A percentile compares a stretch with the other conserved stretches of the same genome.
Evolutionary conservation across 2,113 vertebrate genomes (phyloP).

Genomic region (Canis aureus): DNA sequence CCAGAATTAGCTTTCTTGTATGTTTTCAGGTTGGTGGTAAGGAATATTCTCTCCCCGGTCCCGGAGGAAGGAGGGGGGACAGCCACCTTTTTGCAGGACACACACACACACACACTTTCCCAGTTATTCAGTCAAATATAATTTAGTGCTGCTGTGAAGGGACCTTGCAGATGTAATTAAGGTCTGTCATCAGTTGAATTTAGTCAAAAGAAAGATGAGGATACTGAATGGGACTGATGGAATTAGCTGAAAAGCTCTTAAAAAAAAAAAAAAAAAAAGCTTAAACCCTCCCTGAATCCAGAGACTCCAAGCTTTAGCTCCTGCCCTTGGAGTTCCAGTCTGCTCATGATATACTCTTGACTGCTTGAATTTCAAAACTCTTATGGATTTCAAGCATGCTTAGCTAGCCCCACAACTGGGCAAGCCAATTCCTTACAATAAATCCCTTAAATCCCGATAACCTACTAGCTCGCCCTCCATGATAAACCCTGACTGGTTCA

Average conservation of each 20-base stretch:
- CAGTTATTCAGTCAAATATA: neutral
- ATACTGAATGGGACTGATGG: neutral
- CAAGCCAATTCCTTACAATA: neutral
- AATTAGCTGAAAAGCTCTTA: neutral
- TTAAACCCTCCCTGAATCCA: neutral
- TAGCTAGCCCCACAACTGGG: neutral
- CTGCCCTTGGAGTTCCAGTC: neutral
- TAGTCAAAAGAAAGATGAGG: neutral
- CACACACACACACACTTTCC: neutral
- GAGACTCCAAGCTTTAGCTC: neutral
- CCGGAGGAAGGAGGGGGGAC: neutral
- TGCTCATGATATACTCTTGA: neutral
- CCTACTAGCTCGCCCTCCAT: neutral
- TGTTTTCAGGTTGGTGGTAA: neutral
- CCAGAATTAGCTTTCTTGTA: neutral
- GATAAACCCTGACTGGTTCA: neutral
- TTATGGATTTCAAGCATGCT: neutral
- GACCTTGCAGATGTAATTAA: neutral
- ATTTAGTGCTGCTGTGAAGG: neutral
- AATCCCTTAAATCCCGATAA: neutral
- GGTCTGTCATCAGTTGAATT: neutral
- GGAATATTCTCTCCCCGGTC: neutral
- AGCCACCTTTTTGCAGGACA: neutral
- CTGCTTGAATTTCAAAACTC: neutral
- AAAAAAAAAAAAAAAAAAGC: neutral